Conservation (phyloP, 2,888 invertebrate genomes). For the Scaeva pyrastri region DNA sequence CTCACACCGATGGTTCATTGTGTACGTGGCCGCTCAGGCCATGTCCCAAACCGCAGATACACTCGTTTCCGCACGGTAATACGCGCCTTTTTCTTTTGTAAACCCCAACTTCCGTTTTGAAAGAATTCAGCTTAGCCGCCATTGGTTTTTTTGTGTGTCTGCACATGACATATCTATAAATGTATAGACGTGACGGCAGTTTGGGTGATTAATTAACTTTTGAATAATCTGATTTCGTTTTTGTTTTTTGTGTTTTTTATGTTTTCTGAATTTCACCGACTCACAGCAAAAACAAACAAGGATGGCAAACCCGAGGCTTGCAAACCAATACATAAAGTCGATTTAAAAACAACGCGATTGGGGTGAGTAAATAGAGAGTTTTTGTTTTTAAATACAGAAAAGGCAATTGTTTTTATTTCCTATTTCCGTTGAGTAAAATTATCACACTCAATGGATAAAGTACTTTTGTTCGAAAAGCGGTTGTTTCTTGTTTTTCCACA, state of each 20-base stretch:
- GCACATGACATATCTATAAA: too few species aligned
- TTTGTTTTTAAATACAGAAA: neutral
- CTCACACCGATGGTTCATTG: slow-evolving; percentile 97
- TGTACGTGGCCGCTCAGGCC: slow-evolving; percentile 95
- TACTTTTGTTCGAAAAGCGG: neutral
- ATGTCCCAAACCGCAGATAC: slow-evolving; percentile 90
- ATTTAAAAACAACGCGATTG: slow-evolving; percentile 95
- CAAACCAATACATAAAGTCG: slow-evolving; percentile 97
- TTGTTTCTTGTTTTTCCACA: neutral
- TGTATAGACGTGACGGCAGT: neutral
- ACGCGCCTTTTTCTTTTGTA: slow-evolving; percentile 36
- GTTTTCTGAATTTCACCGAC: slow-evolving; percentile 76
- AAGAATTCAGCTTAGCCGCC: neutral
- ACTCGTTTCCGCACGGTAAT: slow-evolving; percentile 96
- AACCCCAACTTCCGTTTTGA: neutral
- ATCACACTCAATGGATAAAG: neutral
- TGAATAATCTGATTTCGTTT: slow-evolving; percentile 43
- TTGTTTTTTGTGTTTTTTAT: slow-evolving; percentile 35
- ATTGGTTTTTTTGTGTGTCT: too few species aligned
- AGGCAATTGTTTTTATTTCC: neutral
- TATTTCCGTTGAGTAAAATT: neutral
- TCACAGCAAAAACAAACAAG: slow-evolving; percentile 94
- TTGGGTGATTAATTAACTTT: slow-evolving; percentile 70
- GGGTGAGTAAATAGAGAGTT: slow-evolving; percentile 86
- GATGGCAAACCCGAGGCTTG: slow-evolving; percentile 97